Conservation (phyloP, 2,113 vertebrate species). For the Opisthocomus hoazin region DNA sequence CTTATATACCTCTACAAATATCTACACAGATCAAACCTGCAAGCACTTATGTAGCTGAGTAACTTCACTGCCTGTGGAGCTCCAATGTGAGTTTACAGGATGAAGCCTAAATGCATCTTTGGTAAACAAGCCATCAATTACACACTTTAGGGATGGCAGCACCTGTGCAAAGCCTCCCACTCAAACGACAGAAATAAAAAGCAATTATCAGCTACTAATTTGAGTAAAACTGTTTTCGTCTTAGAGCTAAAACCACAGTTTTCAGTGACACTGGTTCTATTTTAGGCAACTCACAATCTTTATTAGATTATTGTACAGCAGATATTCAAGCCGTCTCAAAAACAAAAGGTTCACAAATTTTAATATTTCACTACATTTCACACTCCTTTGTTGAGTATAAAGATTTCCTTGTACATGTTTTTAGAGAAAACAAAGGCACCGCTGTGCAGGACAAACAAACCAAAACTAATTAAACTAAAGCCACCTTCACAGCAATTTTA, state of each 20-base stretch:
- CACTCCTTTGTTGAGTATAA: neutral
- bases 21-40: slow-evolving; percentile 1
- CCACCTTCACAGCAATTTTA: slow-evolving; percentile 37
- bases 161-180: slow-evolving; percentile 66
- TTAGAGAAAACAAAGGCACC: slow-evolving; percentile 34
- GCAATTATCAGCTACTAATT: slow-evolving; percentile 65
- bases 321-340: neutral
- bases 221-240: slow-evolving; percentile 56
- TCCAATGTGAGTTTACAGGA: slow-evolving; percentile 53
- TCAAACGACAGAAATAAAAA: slow-evolving; percentile 56
- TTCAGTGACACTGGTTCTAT: slow-evolving; percentile 12
- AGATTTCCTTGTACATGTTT: slow-evolving; percentile 1
- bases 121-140: slow-evolving; percentile 70
- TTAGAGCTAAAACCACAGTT: slow-evolving; percentile 21
- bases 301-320: slow-evolving; percentile 37
- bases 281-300: slow-evolving; percentile 14
- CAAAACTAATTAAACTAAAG: slow-evolving; percentile 18
- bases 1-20: neutral
- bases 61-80: slow-evolving; percentile 58
- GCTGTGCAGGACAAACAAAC: slow-evolving; percentile 19
- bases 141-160: slow-evolving; percentile 61
- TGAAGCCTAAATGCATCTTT: slow-evolving; percentile 60
- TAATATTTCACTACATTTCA: slow-evolving; percentile 6
- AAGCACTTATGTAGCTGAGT: slow-evolving; percentile 60
- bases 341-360: neutral